Conservation (phyloP, 2,113 vertebrate species). For the Pycnonotus jocosus region DNA sequence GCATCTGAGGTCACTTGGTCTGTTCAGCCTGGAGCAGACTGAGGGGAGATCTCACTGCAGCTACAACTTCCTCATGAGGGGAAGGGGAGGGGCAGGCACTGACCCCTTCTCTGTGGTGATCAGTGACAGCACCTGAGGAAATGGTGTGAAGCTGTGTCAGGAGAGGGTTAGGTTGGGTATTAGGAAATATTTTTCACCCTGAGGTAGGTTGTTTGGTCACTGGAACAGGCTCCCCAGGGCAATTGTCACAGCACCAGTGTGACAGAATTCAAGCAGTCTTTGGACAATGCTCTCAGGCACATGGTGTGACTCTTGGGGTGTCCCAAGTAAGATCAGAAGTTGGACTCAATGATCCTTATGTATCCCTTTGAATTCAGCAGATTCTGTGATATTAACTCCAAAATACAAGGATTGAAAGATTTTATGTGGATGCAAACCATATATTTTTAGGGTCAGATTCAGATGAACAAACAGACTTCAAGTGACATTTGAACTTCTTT, state of each 20-base stretch:
- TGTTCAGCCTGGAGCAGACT: neutral
- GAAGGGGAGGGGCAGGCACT: accelerated
- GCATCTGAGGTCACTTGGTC: accelerated
- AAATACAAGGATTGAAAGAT: neutral
- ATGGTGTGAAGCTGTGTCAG: neutral
- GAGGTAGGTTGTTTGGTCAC: accelerated
- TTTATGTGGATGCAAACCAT: neutral
- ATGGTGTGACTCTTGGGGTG: neutral
- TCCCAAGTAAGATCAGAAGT: neutral
- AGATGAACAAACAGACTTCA: neutral
- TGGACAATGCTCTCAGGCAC: neutral
- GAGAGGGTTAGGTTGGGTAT: neutral
- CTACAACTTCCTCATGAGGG: neutral
- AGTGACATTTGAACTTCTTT: neutral
- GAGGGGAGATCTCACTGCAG: neutral
- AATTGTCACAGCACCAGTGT: neutral
- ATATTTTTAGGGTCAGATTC: neutral
- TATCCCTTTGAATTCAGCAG: neutral
- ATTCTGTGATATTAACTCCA: neutral
- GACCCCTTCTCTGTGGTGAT: neutral
- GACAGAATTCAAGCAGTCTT: accelerated
- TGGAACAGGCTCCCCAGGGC: neutral
- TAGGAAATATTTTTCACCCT: accelerated
- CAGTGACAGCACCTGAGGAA: neutral
- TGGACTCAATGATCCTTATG: neutral